These are phyloP conservation scores for Oenanthe melanoleuca DNA, from an alignment of 2,113 vertebrate species.

Conservation along the genomic window DNA sequence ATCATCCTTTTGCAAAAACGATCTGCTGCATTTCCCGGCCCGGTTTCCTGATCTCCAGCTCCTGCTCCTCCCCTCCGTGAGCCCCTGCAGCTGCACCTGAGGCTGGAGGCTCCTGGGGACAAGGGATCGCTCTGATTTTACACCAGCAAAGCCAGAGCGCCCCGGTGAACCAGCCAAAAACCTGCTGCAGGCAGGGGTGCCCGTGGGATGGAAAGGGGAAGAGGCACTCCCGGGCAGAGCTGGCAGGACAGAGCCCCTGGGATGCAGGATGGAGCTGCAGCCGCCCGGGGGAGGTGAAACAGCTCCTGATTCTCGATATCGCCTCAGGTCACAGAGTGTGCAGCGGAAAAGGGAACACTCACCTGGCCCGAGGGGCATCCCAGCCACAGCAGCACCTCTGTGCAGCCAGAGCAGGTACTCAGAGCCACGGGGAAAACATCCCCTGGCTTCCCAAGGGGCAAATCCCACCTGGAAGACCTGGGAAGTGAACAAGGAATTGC, in stretches of 20 bases:
- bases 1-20: slow-evolving; percentile 52
- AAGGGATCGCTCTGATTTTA: background rate
- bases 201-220: background rate
- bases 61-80: background rate
- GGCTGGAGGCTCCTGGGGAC: background rate
- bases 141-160: background rate
- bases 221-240: background rate
- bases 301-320: background rate
- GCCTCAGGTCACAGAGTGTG: background rate
- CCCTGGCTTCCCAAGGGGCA: background rate
- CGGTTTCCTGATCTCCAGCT: background rate
- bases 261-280: background rate
- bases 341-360: background rate
- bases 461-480: background rate
- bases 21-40: slow-evolving; percentile 23
- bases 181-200: background rate
- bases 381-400: background rate
- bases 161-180: background rate
- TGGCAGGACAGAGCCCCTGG: background rate
- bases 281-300: background rate
- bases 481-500: background rate
- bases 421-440: background rate
- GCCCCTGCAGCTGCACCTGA: background rate
- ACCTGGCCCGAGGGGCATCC: background rate
- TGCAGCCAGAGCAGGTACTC: background rate